Evolutionary conservation across 2,888 invertebrate genomes (phyloP), one percentile per base, ranked within the genome.

Genomic region (Chalcis sispes): DNA sequence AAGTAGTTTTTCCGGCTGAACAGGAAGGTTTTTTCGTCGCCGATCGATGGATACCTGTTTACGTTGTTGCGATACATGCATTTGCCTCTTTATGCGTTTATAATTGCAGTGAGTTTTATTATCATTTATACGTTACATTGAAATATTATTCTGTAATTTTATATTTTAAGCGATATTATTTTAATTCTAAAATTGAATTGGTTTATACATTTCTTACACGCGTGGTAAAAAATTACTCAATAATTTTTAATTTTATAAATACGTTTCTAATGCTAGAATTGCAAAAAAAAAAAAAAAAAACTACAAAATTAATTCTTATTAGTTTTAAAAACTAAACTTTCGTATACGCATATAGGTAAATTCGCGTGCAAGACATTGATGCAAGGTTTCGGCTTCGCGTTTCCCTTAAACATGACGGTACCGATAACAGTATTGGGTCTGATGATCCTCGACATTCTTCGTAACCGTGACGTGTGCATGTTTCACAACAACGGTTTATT

Each of bases 311-410:
- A 42, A 42, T 42, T 42, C 7, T 42, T 7, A 42, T 42, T 13
- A 7, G 15, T 13, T 42, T 13, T 4, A 42, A 42, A 13, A 42
- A 42, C 15, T 42, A 42, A n/a, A n/a, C 36, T 54, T 23, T 29
- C 27, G 8, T 10, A 18, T 48, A 48, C 27, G n/a, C n/a, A 7
- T 20, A 20, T 20, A 89, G 90, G 93, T 3, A 97, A 96, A 89
- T 95, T 96, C 81, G 94, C 96, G 0, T 96, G 96, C 90, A 95
- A 95, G 90, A 94, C 96, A 79, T 93, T 95, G 86, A 96, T 98
- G 85, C 97, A 98, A 87, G 92, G 93, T 69, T 94, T 96, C 86
- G 95, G 96, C 82, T 97, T 95, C 83, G 95, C 97, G 0, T 91
- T 97, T 77, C 96, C 98, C 0, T 89, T 97, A 50, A 93, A 91